These are phyloP conservation scores for Mactra quadrangularis DNA, from an alignment of 1,140 invertebrate genomes.

Conservation along the genomic window DNA sequence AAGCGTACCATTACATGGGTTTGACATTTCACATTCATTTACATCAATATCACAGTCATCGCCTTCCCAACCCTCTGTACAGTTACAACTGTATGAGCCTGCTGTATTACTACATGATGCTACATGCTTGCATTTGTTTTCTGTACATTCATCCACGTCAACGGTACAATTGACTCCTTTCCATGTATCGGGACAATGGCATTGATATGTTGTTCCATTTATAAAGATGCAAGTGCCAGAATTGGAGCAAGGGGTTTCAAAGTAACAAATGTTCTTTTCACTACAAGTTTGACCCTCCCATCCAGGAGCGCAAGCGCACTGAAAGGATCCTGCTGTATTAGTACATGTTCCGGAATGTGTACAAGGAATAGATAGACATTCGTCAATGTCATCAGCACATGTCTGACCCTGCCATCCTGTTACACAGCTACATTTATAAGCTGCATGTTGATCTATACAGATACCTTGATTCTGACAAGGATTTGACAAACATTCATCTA, in stretches of 20 bases:
- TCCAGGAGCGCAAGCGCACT: conserved; percentile 35
- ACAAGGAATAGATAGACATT: conserved; percentile 52
- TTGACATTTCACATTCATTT: no score
- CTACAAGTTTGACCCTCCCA: conserved; percentile 52
- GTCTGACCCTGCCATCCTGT: conserved; percentile 29
- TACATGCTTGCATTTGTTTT: conserved; percentile 37
- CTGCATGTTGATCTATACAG: conserved; percentile 39
- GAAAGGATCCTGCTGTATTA: conserved; percentile 52
- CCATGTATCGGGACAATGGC: conserved; percentile 23
- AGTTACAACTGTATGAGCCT: conserved; percentile 18
- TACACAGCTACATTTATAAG: conserved; percentile 47
- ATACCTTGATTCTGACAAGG: conserved; percentile 41
- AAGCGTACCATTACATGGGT: no score
- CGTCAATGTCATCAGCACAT: conserved; percentile 52
- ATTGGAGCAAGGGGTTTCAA: conserved; percentile 34
- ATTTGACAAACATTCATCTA: conserved; percentile 53
- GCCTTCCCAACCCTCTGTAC: conserved; percentile 84
- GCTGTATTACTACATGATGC: conserved; percentile 44
- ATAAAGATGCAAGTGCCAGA: neutral
- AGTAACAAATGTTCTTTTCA: conserved; percentile 59
- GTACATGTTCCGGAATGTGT: conserved; percentile 47
- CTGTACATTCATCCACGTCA: conserved; percentile 33
- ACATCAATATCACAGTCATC: no score
- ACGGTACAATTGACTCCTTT: conserved; percentile 86
- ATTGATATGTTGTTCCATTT: neutral